A percentile compares a stretch with the other conserved stretches of the same genome.
These are phyloP conservation scores for Phaethornis superciliosus DNA, from an alignment of 2,113 vertebrate species.

Conservation along the genomic window DNA sequence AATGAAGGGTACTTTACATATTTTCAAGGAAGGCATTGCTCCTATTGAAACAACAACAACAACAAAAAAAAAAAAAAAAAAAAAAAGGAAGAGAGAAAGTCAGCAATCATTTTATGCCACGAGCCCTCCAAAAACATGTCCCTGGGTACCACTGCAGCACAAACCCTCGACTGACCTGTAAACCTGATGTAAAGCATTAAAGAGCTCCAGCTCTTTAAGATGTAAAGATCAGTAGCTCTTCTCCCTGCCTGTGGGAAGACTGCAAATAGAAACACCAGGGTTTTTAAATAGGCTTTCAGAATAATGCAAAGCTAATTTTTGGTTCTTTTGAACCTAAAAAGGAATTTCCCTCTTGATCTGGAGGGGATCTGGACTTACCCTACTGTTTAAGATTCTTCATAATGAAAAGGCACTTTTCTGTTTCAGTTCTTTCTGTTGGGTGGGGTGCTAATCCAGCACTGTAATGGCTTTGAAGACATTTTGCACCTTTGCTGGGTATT, in stretches of 20 bases:
- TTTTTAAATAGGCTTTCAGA: neutral
- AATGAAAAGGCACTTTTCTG: constrained; percentile 27
- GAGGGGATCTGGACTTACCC: constrained; percentile 27
- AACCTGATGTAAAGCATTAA: neutral
- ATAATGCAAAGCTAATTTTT: neutral
- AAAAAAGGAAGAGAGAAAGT: neutral
- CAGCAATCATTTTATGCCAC: neutral
- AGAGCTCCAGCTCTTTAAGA: too few relatives aligned
- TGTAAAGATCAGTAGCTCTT: neutral
- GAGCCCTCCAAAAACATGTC: neutral
- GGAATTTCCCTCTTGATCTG: constrained; percentile 39
- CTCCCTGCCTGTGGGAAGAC: neutral
- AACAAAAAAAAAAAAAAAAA: neutral
- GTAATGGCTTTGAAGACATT: neutral
- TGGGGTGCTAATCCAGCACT: neutral
- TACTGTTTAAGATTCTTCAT: neutral
- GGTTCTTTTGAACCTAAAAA: neutral
- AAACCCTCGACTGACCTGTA: neutral
- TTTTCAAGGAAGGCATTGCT: neutral
- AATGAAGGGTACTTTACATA: neutral
- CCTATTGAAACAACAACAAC: too few relatives aligned
- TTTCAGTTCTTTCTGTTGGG: constrained; percentile 2
- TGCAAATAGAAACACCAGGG: neutral
- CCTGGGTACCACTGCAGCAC: neutral
- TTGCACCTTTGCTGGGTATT: neutral